Conservation (phyloP, 2,797 vertebrate species). For the Premnoplex brunnescens region DNA sequence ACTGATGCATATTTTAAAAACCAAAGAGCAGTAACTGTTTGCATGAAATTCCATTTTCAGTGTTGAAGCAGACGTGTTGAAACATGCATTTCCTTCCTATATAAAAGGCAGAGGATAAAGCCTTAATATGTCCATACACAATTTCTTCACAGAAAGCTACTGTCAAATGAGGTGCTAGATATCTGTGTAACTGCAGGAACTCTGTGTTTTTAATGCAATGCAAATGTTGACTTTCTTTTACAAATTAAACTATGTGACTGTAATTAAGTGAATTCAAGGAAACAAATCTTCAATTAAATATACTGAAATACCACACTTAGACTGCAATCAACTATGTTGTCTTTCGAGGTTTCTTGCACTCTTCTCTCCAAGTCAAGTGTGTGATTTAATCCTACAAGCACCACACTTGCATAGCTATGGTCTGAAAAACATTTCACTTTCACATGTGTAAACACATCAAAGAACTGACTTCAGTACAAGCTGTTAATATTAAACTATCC, state of each 20-base stretch:
- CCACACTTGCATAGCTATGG: constrained; percentile 2
- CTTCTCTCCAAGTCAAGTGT: constrained; percentile 32
- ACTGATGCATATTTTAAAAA: not conserved
- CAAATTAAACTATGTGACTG: constrained; percentile 48
- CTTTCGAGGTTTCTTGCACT: constrained; percentile 16
- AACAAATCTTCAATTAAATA: constrained; percentile 53
- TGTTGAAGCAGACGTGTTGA: not conserved
- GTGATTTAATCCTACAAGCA: constrained; percentile 41
- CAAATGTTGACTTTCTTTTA: constrained; percentile 55
- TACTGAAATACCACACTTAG: constrained; percentile 40
- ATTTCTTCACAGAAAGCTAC: constrained; percentile 32
- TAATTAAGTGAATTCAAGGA: constrained; percentile 57
- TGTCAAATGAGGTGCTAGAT: constrained; percentile 20
- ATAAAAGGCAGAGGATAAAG: not conserved
- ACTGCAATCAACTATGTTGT: constrained; percentile 53
- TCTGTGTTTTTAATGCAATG: constrained; percentile 12
- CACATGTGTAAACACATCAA: constrained; percentile 38
- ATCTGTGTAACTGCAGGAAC: constrained; percentile 20
- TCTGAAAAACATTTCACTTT: constrained; percentile 57
- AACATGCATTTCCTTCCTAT: constrained; percentile 20
- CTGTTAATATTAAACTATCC: constrained; percentile 28
- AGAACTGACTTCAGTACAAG: constrained; percentile 15
- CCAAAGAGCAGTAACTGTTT: not conserved
- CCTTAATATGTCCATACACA: not conserved
- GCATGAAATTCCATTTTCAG: not conserved